Evolutionary conservation across 35 echinoderm and acorn worm species (phyloP), one percentile per base, ranked within the genome.

Genomic region (Apostichopus japonicus): DNA sequence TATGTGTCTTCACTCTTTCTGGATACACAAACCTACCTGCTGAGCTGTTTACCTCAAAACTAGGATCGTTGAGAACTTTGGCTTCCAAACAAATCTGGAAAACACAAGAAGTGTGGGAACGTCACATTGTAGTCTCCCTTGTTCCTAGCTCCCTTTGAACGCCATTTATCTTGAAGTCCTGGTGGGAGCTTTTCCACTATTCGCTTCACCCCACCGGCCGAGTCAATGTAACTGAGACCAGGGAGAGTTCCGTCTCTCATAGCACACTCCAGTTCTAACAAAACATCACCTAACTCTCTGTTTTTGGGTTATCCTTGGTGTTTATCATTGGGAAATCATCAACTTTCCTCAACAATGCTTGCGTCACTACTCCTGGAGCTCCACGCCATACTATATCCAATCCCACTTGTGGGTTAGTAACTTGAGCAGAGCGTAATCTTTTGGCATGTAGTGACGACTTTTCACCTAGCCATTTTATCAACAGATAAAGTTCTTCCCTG

Each of bases 111-210:
- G 91, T 5, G 93, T 1, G 93, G 88, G 53, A 94, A 94, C 0
- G 86, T 17, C 0, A 94, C 78, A 33, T 71, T 17, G 54, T 94
- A 23, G 0, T 70, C 24, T 22, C 80, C 52, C 67, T 94, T 94
- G 77, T 94, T 90, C 87, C 10, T 4, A 44, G 87, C 87, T 58
- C 93, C 87, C n/a, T 54, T 92, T 22, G 80, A 15, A 8, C 72
- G 23, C 88, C 88, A 94, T 19, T 84, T 94, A 19, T 94, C 93
- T 63, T 94, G 93, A 5, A 94, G 71, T 70, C n/a, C n/a, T n/a
- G n/a, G n/a, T n/a, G n/a, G n/a, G n/a, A n/a, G n/a, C n/a, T n/a
- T n/a, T n/a, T n/a, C n/a, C n/a, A n/a, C n/a, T n/a, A n/a, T n/a
- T n/a, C n/a, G n/a, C n/a, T n/a, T n/a, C n/a, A n/a, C n/a, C n/a